Conservation (phyloP, 2,113 vertebrate genomes). For the Saccopteryx bilineata region DNA sequence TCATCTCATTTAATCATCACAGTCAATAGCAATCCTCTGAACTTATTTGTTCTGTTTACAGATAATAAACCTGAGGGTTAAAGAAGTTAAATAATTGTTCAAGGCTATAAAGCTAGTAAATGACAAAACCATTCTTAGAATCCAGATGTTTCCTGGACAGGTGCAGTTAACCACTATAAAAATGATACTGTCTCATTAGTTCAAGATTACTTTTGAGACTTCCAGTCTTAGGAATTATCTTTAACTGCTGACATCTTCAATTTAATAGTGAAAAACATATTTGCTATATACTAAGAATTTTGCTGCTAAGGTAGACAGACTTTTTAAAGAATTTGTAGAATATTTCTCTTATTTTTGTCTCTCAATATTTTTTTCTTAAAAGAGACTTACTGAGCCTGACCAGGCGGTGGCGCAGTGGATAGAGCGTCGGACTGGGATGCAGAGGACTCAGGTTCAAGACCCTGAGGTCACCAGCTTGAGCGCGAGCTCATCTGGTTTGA, state of each 20-base stretch:
- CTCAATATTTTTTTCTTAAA: background rate
- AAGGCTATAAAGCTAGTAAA: constrained; percentile 32
- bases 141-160: constrained; percentile 27
- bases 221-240: constrained; percentile 52
- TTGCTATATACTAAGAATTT: constrained; percentile 33
- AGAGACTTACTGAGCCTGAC: background rate
- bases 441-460: too few relatives aligned
- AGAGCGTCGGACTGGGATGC: too few relatives aligned
- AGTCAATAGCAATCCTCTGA: background rate
- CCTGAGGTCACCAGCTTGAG: too few relatives aligned
- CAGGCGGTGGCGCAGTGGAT: too few relatives aligned
- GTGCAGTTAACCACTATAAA: constrained; percentile 17
- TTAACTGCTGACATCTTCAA: constrained; percentile 56
- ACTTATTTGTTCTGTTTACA: constrained; percentile 55
- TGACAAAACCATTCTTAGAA: constrained; percentile 46
- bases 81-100: constrained; percentile 41
- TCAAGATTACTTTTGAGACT: constrained; percentile 64
- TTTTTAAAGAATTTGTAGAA: constrained; percentile 52
- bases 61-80: constrained; percentile 54
- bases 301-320: constrained; percentile 3
- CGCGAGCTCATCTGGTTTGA: too few relatives aligned
- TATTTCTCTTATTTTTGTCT: constrained; percentile 46
- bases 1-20: constrained; percentile 53
- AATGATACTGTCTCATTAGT: constrained; percentile 40
- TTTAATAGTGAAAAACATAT: constrained; percentile 48